A percentile compares a stretch with the other conserved stretches of the same genome.
phyloP scores from a whole-genome alignment of 2,113 vertebrate genomes.

The Syngnathus scovelli region DNA sequence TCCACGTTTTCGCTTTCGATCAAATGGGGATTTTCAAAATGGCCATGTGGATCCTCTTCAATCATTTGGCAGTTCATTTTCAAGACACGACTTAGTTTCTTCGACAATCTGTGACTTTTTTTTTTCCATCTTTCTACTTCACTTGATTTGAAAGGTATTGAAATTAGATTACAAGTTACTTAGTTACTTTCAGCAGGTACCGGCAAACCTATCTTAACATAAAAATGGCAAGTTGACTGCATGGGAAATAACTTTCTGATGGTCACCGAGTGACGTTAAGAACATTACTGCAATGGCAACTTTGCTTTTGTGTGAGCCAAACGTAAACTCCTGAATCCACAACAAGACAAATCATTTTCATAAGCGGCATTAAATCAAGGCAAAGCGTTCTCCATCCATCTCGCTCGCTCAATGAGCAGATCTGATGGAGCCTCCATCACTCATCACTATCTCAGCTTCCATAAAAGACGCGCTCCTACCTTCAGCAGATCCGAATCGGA shows the following conservation, averaged over 20 bases:
- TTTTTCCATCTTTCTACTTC: too few relatives aligned
- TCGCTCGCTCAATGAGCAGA: constrained; percentile 59
- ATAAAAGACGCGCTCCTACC: constrained; percentile 54
- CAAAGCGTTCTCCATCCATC: constrained; percentile 63
- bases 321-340: constrained; percentile 22
- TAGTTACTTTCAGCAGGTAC: too few relatives aligned
- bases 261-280: neutral
- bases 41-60: constrained; percentile 50
- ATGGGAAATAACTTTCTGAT: neutral
- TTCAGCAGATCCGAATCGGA: constrained; percentile 46
- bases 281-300: constrained; percentile 11
- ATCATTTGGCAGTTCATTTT: constrained; percentile 47
- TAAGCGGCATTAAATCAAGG: constrained; percentile 52
- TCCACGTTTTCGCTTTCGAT: constrained; percentile 64
- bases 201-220: too few relatives aligned
- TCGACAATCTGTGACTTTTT: constrained; percentile 36
- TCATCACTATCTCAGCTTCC: constrained; percentile 46
- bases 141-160: too few relatives aligned
- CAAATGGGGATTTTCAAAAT: constrained; percentile 62
- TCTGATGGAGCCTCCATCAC: constrained; percentile 53
- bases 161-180: too few relatives aligned
- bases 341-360: constrained; percentile 31
- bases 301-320: constrained; percentile 23
- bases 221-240: too few relatives aligned
- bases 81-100: constrained; percentile 48